Evolutionary conservation across 2,113 vertebrate species (phyloP).

Genomic region (Aythya baeri): DNA sequence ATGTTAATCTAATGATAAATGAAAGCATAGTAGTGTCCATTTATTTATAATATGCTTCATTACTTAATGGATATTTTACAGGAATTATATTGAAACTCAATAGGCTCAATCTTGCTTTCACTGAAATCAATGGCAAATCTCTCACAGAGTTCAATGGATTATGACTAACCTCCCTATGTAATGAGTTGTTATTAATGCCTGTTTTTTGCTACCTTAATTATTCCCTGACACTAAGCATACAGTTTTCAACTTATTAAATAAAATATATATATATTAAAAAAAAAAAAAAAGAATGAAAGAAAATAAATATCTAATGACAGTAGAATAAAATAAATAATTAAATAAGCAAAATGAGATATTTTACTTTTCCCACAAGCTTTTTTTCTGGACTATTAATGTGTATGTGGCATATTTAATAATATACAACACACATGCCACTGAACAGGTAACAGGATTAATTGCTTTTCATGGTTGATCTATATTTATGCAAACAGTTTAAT

Average conservation of each 20-base stretch:
- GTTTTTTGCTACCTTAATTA: neutral
- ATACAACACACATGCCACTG: neutral
- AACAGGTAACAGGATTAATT: constrained; percentile 30
- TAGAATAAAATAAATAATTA: neutral
- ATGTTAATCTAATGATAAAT: constrained; percentile 18
- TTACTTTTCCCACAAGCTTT: neutral
- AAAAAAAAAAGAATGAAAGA: neutral
- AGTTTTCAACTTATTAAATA: neutral
- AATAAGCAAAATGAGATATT: neutral
- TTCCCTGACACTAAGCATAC: neutral
- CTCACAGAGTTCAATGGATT: neutral
- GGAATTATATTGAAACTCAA: constrained; percentile 25
- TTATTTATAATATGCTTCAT: constrained; percentile 3
- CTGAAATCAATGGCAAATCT: neutral
- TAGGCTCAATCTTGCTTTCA: neutral
- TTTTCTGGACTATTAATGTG: neutral
- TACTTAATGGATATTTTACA: constrained; percentile 20
- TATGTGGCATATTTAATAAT: neutral
- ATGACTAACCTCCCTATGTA: neutral
- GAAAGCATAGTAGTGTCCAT: neutral
- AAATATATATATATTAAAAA: too few species aligned
- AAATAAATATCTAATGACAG: neutral
- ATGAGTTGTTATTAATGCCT: neutral
- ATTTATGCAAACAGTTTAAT: constrained; percentile 37
- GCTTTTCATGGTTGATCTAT: neutral